Conservation (phyloP, 2,888 invertebrate genomes). For the Euproctis similis region DNA sequence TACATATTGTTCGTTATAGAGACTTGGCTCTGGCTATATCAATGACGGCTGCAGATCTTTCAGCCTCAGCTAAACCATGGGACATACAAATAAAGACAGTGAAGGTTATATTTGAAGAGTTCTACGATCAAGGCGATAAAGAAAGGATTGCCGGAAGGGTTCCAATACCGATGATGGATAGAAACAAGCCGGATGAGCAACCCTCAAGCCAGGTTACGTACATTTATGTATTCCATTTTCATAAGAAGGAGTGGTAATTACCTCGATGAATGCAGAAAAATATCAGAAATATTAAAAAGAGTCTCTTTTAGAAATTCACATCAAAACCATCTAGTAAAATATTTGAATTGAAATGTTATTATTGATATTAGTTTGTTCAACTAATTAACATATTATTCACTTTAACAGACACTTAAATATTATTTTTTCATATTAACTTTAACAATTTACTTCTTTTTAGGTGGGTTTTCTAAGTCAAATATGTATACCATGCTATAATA, state of each 20-base stretch:
- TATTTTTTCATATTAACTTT: background rate
- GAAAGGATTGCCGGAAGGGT: constrained; percentile 79
- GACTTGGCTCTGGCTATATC: constrained; percentile 82
- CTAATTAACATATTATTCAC: background rate
- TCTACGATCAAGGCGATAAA: constrained; percentile 86
- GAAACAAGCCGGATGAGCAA: constrained; percentile 82
- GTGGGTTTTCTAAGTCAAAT: constrained; percentile 88
- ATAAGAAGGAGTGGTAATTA: too few relatives aligned
- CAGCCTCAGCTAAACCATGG: constrained; percentile 91
- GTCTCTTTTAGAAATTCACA: too few relatives aligned
- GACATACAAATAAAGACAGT: constrained; percentile 86
- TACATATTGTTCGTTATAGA: too few relatives aligned
- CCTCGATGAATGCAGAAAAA: too few relatives aligned
- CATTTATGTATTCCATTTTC: too few relatives aligned
- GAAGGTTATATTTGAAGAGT: constrained; percentile 87
- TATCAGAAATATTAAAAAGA: too few relatives aligned
- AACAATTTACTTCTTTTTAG: constrained; percentile 43
- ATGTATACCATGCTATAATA: constrained; percentile 86
- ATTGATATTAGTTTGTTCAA: too few relatives aligned
- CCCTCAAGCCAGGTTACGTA: constrained; percentile 84
- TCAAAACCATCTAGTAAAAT: too few relatives aligned
- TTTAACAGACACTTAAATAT: background rate
- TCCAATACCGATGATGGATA: constrained; percentile 89
- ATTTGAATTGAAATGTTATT: too few relatives aligned
- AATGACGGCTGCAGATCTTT: constrained; percentile 90